Percentiles rank a stretch among this genome's conserved stretches.
Conservation (phyloP, 2,113 vertebrate genomes). For the Euleptes europaea region DNA sequence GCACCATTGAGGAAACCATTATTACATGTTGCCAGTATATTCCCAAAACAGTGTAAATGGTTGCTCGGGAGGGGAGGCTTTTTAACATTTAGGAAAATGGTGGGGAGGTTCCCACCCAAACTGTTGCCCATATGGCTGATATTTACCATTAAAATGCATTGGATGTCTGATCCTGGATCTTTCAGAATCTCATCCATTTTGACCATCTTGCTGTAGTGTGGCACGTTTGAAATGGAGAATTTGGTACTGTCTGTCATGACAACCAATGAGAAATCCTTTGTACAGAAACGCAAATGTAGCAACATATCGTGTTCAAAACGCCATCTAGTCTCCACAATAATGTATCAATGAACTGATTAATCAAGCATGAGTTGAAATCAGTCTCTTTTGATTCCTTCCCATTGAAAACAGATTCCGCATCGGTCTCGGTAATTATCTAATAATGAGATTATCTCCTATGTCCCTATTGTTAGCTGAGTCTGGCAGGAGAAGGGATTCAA, state of each 20-base stretch:
- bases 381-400: background rate
- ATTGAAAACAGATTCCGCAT: background rate
- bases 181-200: no score
- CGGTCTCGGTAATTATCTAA: conserved; percentile 14
- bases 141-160: no score
- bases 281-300: background rate
- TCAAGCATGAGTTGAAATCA: background rate
- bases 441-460: background rate
- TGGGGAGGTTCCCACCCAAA: no score
- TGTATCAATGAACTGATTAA: background rate
- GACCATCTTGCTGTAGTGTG: background rate
- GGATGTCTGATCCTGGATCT: no score
- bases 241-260: background rate
- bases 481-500: background rate
- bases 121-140: no score
- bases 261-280: background rate
- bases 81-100: no score
- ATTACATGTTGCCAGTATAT: no score
- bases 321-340: background rate
- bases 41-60: no score
- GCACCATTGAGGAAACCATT: no score
- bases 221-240: background rate
- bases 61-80: no score
- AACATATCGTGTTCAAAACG: background rate
- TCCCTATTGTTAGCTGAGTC: background rate